Evolutionary conservation across 2,888 invertebrate species (phyloP), one percentile per base, ranked within the genome.

Genomic region (Microctonus hyperodae): DNA sequence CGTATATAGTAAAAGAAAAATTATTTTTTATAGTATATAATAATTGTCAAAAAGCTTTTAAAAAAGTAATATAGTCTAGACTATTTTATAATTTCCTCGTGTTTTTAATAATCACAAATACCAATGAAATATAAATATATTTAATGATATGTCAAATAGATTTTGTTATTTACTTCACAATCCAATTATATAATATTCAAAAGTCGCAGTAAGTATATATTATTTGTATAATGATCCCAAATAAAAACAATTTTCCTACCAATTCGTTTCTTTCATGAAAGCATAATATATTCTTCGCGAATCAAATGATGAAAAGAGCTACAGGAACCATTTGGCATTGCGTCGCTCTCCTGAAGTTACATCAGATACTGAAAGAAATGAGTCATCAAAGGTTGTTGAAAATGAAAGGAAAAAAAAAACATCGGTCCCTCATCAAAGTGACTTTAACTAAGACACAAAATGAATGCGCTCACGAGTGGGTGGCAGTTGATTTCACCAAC

Each of bases 361-460:
- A n/a, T 33, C 16, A 1, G 16, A 25, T 13, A 53, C 28, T 40
- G 50, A 40, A 33, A 13, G 35, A 53, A 69, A 67, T 72, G 72
- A 74, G 70, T 70, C 72, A 70, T 69, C 72, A 60, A 65, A 61
- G 67, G 64, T 70, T 67, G 59, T 60, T 65, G 63, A 67, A 64
- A 68, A 22, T 35, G 20, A 37, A 31, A n/a, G n/a, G 44, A 59
- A 56, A 20, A 55, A 16, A 25, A 59, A 59, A 37, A 60, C 20
- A 31, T 22, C 48, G 31, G 55, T 23, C 11, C 53, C 16, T 25
- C 4, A 25, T 53, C 40, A 55, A 55, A 63, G 40, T 4, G 25
- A 7, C 28, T 51, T 23, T 62, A 62, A 62, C 62, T 28, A 63
- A 55, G 31, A 53, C 53, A 16, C 11, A 33, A 20, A 33, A n/a